Evolutionary conservation across 1,140 invertebrate species (phyloP), one percentile per base, ranked within the genome.

Genomic region (Drosophila miranda): DNA sequence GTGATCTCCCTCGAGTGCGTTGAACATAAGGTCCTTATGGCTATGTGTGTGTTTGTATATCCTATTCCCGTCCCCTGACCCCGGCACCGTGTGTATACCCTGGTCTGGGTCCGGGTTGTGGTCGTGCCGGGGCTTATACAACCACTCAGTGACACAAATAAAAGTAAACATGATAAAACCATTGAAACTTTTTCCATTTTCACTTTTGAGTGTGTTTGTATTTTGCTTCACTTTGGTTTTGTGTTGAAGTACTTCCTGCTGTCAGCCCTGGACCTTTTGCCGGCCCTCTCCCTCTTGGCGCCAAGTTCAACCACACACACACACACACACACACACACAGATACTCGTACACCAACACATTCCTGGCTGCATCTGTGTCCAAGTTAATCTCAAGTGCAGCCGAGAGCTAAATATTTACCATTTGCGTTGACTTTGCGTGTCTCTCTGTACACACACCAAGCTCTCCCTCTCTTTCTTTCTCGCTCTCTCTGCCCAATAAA

Each of bases 111-210:
- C 41, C 45, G 52, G 42, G 70, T 63, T 52, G 66, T 46, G 56
- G 23, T 14, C 42, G 11, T 50, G 46, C 28, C 57, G 63, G 52
- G 43, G 82, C 81, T 86, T 86, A 87, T 86, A 86, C 74, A 86
- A 86, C 78, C 81, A 86, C 81, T 86, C 82, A 86, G 81, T 86
- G 81, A 86, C 81, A 86, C 81, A 86, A 86, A 86, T 86, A 86
- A 87, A 86, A 86, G 81, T 86, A 86, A 86, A 86, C 81, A 86
- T 82, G 81, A 86, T 82, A 86, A 86, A 87, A 86, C 82, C 81
- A 87, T 87, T 86, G 82, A 87, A 86, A 86, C 81, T 86, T 86
- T 84, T 86, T 86, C 81, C 81, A 86, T 86, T 86, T 86, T 87
- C 81, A 86, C 81, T 86, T 87, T 86, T 87, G 82, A 86, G 82